Percentiles rank a stretch among this genome's conserved stretches.
phyloP scores from a whole-genome alignment of 1,140 invertebrate genomes.

The Spodoptera litura region DNA sequence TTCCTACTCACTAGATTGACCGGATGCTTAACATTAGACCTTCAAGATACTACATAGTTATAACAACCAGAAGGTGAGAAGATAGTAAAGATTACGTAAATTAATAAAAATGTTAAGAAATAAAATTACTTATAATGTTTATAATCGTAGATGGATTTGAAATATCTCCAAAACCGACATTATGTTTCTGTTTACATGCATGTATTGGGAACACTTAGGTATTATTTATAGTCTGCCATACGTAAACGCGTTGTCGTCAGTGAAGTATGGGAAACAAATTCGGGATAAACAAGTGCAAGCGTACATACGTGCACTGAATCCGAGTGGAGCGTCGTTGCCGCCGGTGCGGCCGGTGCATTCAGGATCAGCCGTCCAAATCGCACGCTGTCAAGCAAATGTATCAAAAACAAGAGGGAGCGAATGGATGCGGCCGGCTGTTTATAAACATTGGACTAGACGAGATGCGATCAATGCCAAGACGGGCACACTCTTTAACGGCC shows the following conservation, averaged over 20 bases:
- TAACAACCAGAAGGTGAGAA: too few relatives aligned
- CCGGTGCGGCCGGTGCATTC: constrained; percentile 65
- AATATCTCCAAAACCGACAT: constrained; percentile 6
- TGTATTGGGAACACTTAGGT: constrained; percentile 47
- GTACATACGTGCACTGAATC: constrained; percentile 74
- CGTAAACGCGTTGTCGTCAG: constrained; percentile 58
- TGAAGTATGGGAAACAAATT: constrained; percentile 51
- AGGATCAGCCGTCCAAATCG: constrained; percentile 65
- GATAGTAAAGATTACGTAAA: too few relatives aligned
- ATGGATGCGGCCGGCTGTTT: constrained; percentile 81
- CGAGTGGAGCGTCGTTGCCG: constrained; percentile 54
- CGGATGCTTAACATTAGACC: constrained; percentile 1
- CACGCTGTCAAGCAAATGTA: constrained; percentile 65
- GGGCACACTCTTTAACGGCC: constrained; percentile 63
- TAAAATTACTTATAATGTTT: too few relatives aligned
- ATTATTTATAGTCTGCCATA: constrained; percentile 58
- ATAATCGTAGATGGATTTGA: not conserved
- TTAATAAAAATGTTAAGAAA: too few relatives aligned
- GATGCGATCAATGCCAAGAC: constrained; percentile 79
- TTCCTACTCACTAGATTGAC: not conserved
- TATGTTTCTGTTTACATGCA: constrained; percentile 53
- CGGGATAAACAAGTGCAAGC: constrained; percentile 63
- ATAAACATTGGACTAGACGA: constrained; percentile 81
- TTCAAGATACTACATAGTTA: not conserved
- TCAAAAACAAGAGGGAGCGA: constrained; percentile 77